phyloP scores from a whole-genome alignment of 2,113 vertebrate species.

The Fukomys damarensis region DNA sequence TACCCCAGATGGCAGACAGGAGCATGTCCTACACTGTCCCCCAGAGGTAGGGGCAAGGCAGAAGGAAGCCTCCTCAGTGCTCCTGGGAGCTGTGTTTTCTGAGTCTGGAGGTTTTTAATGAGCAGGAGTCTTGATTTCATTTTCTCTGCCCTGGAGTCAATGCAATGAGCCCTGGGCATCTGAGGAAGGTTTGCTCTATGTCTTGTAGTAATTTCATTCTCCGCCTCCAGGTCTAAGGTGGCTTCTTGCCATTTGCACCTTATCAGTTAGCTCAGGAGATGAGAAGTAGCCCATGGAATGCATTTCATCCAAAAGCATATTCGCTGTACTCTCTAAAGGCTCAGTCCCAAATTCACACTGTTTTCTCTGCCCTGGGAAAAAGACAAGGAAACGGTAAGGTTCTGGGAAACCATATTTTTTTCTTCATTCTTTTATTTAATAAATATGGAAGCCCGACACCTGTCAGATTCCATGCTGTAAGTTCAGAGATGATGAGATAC shows the following conservation, averaged over 20 bases:
- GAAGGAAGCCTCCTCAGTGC: background rate
- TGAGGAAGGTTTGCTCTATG: background rate
- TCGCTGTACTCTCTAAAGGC: background rate
- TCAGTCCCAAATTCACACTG: background rate
- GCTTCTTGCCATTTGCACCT: background rate
- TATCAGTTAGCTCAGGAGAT: background rate
- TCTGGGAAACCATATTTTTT: background rate
- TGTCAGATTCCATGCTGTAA: background rate
- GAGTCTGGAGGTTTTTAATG: background rate
- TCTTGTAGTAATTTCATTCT: background rate
- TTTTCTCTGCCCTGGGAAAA: background rate
- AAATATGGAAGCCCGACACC: background rate
- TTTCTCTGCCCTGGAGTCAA: background rate
- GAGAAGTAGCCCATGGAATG: background rate
- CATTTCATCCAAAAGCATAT: background rate
- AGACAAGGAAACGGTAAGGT: background rate
- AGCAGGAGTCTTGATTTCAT: background rate
- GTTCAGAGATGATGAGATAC: background rate
- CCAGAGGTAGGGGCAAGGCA: rapidly evolving
- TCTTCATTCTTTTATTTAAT: background rate
- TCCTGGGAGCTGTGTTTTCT: background rate
- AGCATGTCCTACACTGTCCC: rapidly evolving
- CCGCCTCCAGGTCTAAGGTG: background rate
- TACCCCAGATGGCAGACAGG: background rate
- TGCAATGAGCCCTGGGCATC: background rate